Evolutionary conservation across 2,113 vertebrate species (phyloP).

Genomic region (Pygoscelis adeliae): DNA sequence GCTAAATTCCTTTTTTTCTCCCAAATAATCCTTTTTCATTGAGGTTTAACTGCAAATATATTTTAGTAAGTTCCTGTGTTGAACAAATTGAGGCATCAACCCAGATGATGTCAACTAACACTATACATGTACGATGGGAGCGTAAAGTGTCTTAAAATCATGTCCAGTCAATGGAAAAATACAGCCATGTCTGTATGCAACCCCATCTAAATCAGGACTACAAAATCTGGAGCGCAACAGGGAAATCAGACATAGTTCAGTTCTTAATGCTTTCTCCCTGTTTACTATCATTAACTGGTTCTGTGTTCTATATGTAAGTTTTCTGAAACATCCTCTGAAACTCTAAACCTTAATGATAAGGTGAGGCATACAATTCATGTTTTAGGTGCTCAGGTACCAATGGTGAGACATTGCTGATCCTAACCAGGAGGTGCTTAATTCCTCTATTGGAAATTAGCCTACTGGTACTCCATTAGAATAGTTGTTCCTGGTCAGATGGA

Average conservation of each 20-base stretch:
- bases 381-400: neutral
- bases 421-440: neutral
- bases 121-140: rapidly evolving
- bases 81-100: neutral
- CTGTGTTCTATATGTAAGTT: neutral
- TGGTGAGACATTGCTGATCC: neutral
- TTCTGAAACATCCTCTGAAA: neutral
- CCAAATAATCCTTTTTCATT: neutral
- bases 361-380: neutral
- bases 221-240: neutral
- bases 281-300: neutral
- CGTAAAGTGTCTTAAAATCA: neutral
- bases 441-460: neutral
- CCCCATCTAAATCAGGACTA: neutral
- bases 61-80: neutral
- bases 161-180: neutral
- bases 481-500: neutral
- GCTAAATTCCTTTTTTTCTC: neutral
- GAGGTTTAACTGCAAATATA: neutral
- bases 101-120: neutral
- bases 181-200: neutral
- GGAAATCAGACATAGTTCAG: neutral
- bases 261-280: neutral
- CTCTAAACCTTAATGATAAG: neutral
- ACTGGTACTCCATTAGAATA: neutral